phyloP scores from a whole-genome alignment of 1,140 invertebrate species.

The Mylabris phalerata region DNA sequence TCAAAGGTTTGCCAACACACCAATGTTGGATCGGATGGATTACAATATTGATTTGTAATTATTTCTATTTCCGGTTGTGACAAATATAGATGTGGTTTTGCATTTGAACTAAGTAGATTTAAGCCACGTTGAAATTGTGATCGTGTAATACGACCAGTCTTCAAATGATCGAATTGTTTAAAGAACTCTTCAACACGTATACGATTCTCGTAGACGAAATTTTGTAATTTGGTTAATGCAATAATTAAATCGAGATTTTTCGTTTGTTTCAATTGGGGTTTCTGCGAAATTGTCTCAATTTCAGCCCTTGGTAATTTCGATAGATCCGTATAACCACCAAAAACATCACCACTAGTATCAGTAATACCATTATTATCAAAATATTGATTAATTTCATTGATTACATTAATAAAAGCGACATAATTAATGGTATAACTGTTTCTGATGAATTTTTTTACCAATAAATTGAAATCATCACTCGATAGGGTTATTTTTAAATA shows the following conservation, averaged over 20 bases:
- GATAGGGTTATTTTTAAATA: conserved; percentile 57
- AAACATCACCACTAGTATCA: conserved; percentile 46
- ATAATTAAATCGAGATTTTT: conserved; percentile 42
- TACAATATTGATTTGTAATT: conserved; percentile 53
- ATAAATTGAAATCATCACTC: conserved; percentile 57
- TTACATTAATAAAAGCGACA: conserved; percentile 57
- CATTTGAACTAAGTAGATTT: conserved; percentile 54
- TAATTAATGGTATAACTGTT: conserved; percentile 66
- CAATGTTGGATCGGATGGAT: conserved; percentile 54
- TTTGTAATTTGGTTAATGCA: conserved; percentile 49
- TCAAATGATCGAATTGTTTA: conserved; percentile 56
- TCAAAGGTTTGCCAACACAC: conserved; percentile 64
- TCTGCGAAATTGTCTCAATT: conserved; percentile 44
- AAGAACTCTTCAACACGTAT: conserved; percentile 58
- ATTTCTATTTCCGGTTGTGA: conserved; percentile 51
- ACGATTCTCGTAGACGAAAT: conserved; percentile 52
- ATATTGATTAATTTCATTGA: conserved; percentile 46
- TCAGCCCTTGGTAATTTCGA: conserved; percentile 58
- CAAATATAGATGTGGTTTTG: conserved; percentile 46
- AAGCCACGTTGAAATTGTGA: conserved; percentile 59
- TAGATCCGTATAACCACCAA: conserved; percentile 51
- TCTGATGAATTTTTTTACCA: conserved; percentile 61
- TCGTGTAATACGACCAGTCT: conserved; percentile 54
- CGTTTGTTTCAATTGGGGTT: conserved; percentile 42
- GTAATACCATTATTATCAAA: conserved; percentile 52